Evolutionary conservation across 2,888 invertebrate genomes (phyloP).

Genomic region (Stomorhina lunata): DNA sequence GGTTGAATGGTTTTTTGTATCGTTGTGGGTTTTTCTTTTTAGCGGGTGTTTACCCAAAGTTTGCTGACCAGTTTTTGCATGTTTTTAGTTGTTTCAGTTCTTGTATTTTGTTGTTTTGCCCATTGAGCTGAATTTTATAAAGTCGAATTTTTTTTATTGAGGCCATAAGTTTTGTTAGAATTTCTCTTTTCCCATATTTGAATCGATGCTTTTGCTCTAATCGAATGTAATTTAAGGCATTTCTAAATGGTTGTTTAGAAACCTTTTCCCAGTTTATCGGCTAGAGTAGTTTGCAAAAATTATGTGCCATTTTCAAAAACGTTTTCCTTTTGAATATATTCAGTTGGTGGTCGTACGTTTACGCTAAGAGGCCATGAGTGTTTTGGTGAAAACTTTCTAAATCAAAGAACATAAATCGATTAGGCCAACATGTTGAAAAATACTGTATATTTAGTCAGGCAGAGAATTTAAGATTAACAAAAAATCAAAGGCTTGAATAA

Average conservation of each 20-base stretch:
- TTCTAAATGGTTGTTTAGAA: constrained; percentile 25
- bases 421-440: background rate
- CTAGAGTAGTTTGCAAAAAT: background rate
- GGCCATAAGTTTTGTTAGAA: background rate
- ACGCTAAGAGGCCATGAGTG: background rate
- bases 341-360: background rate
- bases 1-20: background rate
- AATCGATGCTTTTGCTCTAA: constrained; percentile 11
- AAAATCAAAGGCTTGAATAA: too few relatives aligned
- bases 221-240: constrained; percentile 33
- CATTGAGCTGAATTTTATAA: too few relatives aligned
- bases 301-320: background rate
- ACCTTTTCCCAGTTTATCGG: background rate
- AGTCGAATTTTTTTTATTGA: background rate
- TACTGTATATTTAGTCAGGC: background rate
- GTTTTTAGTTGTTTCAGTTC: too few relatives aligned
- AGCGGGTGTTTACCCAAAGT: background rate
- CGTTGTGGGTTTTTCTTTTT: background rate
- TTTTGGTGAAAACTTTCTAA: background rate
- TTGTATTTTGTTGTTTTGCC: too few relatives aligned
- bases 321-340: background rate
- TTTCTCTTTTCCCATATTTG: constrained; percentile 19
- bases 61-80: too few relatives aligned
- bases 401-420: constrained; percentile 12
- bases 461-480: too few relatives aligned